phyloP scores from a whole-genome alignment of 35 echinoderm and acorn worm genomes.

The Heliocidaris erythrogramma region DNA sequence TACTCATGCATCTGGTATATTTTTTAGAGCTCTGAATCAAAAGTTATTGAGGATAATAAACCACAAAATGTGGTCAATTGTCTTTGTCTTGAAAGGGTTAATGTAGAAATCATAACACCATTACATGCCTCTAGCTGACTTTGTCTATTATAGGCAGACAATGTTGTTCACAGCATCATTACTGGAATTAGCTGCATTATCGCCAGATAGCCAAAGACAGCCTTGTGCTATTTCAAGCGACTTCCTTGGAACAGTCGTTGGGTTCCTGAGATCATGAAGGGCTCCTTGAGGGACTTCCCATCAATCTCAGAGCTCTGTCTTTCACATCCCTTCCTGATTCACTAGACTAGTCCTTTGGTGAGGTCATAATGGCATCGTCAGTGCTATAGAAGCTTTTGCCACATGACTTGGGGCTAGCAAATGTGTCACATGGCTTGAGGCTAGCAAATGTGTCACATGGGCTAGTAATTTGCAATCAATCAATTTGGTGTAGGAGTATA shows the following conservation, averaged over 20 bases:
- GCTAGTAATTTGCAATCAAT: too few relatives aligned
- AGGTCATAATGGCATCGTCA: not conserved
- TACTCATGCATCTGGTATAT: too few relatives aligned
- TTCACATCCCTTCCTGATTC: not conserved
- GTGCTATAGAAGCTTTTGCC: not conserved
- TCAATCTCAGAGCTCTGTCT: not conserved
- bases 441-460: too few relatives aligned
- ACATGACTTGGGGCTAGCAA: too few relatives aligned
- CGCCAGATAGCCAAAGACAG: not conserved
- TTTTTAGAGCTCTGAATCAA: too few relatives aligned
- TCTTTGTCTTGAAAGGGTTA: too few relatives aligned
- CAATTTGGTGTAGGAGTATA: too few relatives aligned
- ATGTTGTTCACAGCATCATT: not conserved
- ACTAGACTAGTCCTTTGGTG: not conserved
- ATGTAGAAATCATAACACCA: too few relatives aligned
- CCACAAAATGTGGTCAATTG: too few relatives aligned
- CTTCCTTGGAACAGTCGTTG: not conserved
- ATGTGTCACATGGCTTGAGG: too few relatives aligned
- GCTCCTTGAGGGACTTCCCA: not conserved
- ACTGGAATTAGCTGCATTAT: constrained; percentile 1
- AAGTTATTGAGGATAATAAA: too few relatives aligned
- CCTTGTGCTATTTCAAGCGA: constrained; percentile 39
- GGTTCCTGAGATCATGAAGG: not conserved
- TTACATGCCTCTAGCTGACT: not conserved
- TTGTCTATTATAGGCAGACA: constrained; percentile 35